Evolutionary conservation across 2,797 vertebrate genomes (phyloP).

Genomic region (Arctocebus calabarensis): DNA sequence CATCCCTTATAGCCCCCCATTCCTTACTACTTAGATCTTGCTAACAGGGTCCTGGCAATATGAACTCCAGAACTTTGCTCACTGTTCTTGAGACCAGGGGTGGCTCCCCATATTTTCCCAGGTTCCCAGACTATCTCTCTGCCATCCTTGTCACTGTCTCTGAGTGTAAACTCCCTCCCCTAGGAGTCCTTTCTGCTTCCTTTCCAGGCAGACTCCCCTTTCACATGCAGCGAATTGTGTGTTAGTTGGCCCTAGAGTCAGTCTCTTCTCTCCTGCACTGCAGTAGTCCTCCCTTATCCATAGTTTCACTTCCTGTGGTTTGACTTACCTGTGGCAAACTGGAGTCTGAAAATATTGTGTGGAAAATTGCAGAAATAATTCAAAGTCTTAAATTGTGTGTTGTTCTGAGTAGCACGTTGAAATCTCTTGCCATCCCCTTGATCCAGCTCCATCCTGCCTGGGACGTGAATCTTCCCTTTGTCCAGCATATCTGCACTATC

Average conservation of each 20-base stretch:
- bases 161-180: neutral
- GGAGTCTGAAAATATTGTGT: neutral
- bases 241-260: neutral
- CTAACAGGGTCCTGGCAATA: neutral
- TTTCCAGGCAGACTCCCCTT: neutral
- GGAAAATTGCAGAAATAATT: neutral
- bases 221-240: neutral
- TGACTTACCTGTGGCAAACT: neutral
- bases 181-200: neutral
- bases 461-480: neutral
- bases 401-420: neutral
- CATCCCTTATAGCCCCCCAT: no score
- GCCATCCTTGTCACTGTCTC: neutral
- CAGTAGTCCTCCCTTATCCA: neutral
- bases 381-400: neutral
- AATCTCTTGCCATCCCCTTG: neutral
- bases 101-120: neutral
- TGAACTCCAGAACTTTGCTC: neutral
- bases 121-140: neutral
- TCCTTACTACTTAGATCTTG: neutral
- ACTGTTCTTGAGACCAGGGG: neutral
- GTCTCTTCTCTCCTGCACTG: neutral
- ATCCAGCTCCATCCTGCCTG: neutral
- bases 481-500: no score
- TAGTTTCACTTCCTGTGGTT: neutral